Conservation (phyloP, 2,113 vertebrate genomes). For the Prinia subflava region DNA sequence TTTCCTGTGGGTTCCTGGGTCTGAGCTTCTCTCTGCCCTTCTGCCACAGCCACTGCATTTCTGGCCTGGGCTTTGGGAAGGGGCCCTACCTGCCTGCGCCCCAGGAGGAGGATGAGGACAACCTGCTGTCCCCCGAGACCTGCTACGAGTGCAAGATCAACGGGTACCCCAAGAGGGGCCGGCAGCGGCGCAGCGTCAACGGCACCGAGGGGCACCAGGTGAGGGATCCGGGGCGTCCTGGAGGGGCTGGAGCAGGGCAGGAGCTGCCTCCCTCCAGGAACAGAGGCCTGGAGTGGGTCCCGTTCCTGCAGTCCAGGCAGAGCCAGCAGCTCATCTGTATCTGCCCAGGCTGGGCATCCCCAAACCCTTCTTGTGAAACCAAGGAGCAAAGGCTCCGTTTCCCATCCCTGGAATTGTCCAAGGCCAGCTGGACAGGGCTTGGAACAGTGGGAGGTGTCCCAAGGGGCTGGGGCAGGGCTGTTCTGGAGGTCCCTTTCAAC, state of each 20-base stretch:
- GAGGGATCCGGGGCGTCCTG: background rate
- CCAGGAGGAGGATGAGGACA: constrained; percentile 77
- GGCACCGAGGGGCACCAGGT: constrained; percentile 53
- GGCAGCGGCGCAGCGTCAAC: constrained; percentile 63
- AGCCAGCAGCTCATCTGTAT: fast-evolving
- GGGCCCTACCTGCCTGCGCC: constrained; percentile 69
- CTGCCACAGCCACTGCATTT: constrained; percentile 85
- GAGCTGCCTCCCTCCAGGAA: background rate
- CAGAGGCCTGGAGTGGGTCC: background rate
- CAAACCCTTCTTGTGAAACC: background rate
- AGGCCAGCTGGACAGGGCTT: background rate
- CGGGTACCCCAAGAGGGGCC: constrained; percentile 73
- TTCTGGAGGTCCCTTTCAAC: background rate
- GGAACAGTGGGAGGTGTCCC: background rate
- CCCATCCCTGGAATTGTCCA: background rate
- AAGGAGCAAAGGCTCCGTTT: fast-evolving
- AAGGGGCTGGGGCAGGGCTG: background rate
- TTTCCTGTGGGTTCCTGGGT: fast-evolving
- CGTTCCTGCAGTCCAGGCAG: background rate
- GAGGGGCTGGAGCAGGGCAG: background rate
- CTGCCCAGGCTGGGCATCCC: background rate
- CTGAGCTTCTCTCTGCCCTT: background rate
- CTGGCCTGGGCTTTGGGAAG: constrained; percentile 72
- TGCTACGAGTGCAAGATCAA: constrained; percentile 97
- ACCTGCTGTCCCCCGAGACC: constrained; percentile 82